Conservation (phyloP, 2,797 vertebrate species). For the Melanotaenia trifasciata region DNA sequence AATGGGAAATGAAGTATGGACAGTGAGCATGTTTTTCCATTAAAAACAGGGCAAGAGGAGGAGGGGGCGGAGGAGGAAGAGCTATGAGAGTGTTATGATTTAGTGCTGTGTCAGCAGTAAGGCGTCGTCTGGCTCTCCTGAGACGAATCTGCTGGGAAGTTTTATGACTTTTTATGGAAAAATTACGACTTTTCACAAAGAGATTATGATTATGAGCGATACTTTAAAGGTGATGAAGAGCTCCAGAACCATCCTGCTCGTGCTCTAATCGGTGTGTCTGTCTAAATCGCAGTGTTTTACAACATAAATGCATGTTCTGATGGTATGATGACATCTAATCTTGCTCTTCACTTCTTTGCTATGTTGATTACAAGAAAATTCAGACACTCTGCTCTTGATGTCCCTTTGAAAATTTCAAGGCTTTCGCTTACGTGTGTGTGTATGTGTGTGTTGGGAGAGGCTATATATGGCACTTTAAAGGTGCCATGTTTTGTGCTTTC, state of each 20-base stretch:
- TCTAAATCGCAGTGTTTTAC: constrained; percentile 16
- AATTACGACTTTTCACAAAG: constrained; percentile 68
- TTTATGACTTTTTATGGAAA: constrained; percentile 73
- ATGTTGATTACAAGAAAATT: constrained; percentile 18
- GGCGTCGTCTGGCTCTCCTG: constrained; percentile 56
- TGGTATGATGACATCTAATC: constrained; percentile 10
- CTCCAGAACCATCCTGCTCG: constrained; percentile 34
- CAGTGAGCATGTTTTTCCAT: constrained; percentile 59
- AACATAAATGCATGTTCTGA: constrained; percentile 8
- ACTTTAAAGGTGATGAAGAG: constrained; percentile 64
- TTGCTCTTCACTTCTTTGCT: not conserved
- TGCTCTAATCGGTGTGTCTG: constrained; percentile 34
- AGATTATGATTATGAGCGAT: constrained; percentile 70
- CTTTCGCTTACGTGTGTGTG: not conserved
- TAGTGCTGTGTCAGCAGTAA: constrained; percentile 71
- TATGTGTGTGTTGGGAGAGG: not conserved
- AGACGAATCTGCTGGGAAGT: constrained; percentile 60
- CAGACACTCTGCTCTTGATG: not conserved
- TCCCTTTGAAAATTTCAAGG: not conserved
- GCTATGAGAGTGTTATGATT: constrained; percentile 57
- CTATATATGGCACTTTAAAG: not conserved
- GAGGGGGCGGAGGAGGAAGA: constrained; percentile 9
- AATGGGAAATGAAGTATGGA: constrained; percentile 22
- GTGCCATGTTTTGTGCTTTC: constrained; percentile 23
- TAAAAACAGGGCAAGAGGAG: constrained; percentile 31